Conservation (phyloP, 1,140 invertebrate species). For the Caenorhabditis tropicalis region DNA sequence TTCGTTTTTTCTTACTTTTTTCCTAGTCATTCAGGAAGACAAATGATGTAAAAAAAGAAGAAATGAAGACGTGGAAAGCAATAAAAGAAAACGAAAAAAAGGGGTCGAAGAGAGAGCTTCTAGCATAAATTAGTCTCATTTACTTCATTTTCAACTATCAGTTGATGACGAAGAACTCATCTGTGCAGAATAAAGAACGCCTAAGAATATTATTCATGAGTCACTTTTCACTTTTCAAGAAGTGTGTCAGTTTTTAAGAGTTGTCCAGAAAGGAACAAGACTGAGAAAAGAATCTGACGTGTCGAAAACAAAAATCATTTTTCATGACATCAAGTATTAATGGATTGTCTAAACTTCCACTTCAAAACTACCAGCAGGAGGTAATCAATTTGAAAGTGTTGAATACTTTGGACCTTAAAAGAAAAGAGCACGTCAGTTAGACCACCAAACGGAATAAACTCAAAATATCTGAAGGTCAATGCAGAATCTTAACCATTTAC, state of each 20-base stretch:
- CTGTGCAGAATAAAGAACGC: not conserved
- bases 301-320: no score
- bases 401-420: no score
- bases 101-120: not conserved
- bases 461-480: conserved; percentile 1
- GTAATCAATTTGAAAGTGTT: no score
- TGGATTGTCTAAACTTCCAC: no score
- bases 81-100: not conserved
- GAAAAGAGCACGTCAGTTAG: not conserved
- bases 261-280: no score
- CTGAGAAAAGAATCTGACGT: no score
- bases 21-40: not conserved
- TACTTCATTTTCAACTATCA: conserved; percentile 6
- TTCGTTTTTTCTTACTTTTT: not conserved
- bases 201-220: not conserved
- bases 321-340: no score
- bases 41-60: not conserved
- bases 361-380: no score
- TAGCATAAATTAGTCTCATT: conserved; percentile 19
- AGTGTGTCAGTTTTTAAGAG: no score
- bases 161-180: conserved; percentile 18
- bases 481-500: not conserved
- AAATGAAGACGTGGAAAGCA: conserved; percentile 15
- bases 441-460: not conserved
- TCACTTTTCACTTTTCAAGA: no score